These are phyloP conservation scores for Colletes collaris DNA, from an alignment of 2,888 invertebrate species.

Conservation along the genomic window DNA sequence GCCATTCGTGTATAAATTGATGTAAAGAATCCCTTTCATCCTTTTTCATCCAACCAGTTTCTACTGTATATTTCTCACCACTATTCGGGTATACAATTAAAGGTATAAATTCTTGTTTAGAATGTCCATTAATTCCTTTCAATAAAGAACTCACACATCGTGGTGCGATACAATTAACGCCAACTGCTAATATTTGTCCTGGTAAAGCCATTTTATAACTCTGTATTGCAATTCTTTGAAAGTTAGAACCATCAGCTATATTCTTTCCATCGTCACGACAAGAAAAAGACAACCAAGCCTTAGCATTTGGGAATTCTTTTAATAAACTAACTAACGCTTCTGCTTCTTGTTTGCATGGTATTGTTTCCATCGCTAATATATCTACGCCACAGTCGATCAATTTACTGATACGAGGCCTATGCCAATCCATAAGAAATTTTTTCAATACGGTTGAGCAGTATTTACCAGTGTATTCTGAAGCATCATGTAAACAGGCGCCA, in stretches of 20 bases:
- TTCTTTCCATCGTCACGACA: constrained; percentile 87
- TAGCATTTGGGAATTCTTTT: constrained; percentile 90
- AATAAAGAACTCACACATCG: constrained; percentile 87
- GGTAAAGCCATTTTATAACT: constrained; percentile 86
- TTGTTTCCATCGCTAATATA: constrained; percentile 94
- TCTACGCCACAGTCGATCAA: constrained; percentile 93
- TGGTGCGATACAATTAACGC: constrained; percentile 94
- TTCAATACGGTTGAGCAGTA: constrained; percentile 88
- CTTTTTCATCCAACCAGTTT: constrained; percentile 84
- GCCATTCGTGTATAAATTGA: constrained; percentile 91
- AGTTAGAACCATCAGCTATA: constrained; percentile 92
- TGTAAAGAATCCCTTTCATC: constrained; percentile 89
- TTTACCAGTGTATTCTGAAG: constrained; percentile 96
- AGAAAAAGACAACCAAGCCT: constrained; percentile 95
- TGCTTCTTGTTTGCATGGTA: constrained; percentile 93
- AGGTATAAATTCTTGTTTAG: constrained; percentile 85
- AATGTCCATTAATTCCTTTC: constrained; percentile 84
- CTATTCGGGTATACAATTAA: constrained; percentile 97
- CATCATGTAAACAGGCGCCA: constrained; percentile 95
- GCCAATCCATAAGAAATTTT: constrained; percentile 91
- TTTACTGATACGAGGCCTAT: constrained; percentile 91
- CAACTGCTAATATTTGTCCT: constrained; percentile 86
- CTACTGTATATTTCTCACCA: constrained; percentile 91
- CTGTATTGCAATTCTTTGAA: constrained; percentile 88
- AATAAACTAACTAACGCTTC: constrained; percentile 91